Conservation (phyloP, 1,140 invertebrate species). For the Neuroterus valhalla region DNA sequence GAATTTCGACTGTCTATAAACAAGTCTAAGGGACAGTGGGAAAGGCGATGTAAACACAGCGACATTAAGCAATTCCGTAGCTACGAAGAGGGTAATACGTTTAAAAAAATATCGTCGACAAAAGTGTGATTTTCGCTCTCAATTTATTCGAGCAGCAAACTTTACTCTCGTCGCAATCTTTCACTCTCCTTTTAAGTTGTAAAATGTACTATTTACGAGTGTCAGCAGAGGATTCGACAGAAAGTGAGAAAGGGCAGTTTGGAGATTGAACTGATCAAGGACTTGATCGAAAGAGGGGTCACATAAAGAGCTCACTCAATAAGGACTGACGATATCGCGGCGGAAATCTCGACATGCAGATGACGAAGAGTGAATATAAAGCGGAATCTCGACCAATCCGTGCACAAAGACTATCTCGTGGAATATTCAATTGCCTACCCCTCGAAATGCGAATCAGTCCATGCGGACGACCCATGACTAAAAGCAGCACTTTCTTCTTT, state of each 20-base stretch:
- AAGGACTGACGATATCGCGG: constrained; percentile 44
- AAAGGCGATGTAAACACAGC: too few relatives aligned
- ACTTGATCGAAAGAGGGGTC: background rate
- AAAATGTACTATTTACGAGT: too few relatives aligned
- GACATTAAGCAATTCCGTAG: too few relatives aligned
- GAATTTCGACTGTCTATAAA: too few relatives aligned
- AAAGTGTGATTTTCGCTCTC: too few relatives aligned
- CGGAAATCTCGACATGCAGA: constrained; percentile 56
- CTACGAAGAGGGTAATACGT: too few relatives aligned
- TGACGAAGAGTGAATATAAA: constrained; percentile 47
- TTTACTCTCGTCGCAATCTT: too few relatives aligned
- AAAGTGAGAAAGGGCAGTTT: background rate
- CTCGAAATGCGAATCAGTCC: constrained; percentile 35
- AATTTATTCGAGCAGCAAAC: too few relatives aligned
- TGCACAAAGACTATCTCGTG: constrained; percentile 38
- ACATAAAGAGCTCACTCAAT: constrained; percentile 37
- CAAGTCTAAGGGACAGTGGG: too few relatives aligned
- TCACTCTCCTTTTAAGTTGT: too few relatives aligned
- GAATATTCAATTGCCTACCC: constrained; percentile 52
- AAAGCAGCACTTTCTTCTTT: constrained; percentile 41
- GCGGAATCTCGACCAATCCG: constrained; percentile 18
- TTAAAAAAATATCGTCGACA: too few relatives aligned
- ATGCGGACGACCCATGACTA: constrained; percentile 35
- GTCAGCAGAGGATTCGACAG: too few relatives aligned
- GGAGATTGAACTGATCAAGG: background rate